Evolutionary conservation across 1,140 invertebrate species (phyloP), one percentile per base, ranked within the genome.

Genomic region (Pseudomyrmex cubaensis): DNA sequence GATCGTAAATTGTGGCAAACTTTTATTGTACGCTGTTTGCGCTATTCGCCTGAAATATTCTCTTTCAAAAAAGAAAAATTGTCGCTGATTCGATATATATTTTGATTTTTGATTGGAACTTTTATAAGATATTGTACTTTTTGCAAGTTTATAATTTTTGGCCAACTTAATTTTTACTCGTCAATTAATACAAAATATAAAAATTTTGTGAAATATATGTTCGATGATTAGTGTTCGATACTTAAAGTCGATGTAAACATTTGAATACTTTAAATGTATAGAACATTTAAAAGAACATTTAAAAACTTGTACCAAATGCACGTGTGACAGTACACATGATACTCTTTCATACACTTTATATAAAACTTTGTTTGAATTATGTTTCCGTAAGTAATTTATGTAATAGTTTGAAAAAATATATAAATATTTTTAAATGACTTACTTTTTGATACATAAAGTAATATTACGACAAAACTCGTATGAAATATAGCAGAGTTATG

Each of bases 1-100:
- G 64, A 78, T 46, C 5, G 15, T 52, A 25, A 63, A 56, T 67
- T n/a, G 17, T 13, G 13, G 8, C 20, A 9, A 46, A 48, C 35
- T 78, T 8, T 5, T 46, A 25, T 69, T 10, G 57, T 48, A 57
- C 35, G 15, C 10, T 57, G 17, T 15, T 78, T 78, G 35, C 20
- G 22, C n/a, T 69, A 17, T 44, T 52, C 52, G 35, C 1, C 17
- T 46, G 63, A 67, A 64, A 46, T 22, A 56, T 57, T 5, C 20
- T 22, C 17, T 46, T 69, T 46, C 7, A 35, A 20, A 2, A 17
- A 57, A 8, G 2, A 46, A 22, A 12, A 56, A 69, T 77, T 7
- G 12, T 25, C 57, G 17, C 5, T n/a, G 9, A 12, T 62, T 15
- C 10, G n/a, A n/a, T 10, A 54, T 10, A 44, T 4, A 2, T 7